phyloP scores from a whole-genome alignment of 2,797 vertebrate genomes.

The Graptemys geographica region DNA sequence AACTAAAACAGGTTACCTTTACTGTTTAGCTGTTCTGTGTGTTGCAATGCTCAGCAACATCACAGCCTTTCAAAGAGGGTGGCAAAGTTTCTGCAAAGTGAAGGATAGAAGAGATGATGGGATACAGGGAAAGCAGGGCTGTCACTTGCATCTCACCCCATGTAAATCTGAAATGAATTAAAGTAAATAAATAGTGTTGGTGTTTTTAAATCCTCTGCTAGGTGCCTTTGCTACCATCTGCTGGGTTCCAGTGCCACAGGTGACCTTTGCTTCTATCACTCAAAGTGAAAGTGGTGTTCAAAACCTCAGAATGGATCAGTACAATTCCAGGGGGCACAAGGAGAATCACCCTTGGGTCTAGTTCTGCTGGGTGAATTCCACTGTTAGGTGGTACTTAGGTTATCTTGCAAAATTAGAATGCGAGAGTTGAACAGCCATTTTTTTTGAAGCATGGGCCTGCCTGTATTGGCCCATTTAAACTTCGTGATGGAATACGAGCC shows the following conservation, averaged over 20 bases:
- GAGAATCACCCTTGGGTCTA: neutral
- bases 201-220: neutral
- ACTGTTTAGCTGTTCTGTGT: neutral
- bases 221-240: too few relatives aligned
- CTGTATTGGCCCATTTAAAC: rapidly evolving
- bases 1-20: neutral
- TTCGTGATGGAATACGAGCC: rapidly evolving
- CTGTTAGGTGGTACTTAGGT: neutral
- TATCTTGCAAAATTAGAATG: neutral
- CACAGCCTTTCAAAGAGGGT: rapidly evolving
- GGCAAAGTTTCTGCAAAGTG: neutral
- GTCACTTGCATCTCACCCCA: neutral
- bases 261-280: neutral
- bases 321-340: neutral
- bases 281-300: neutral
- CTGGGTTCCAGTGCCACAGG: too few relatives aligned
- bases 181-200: neutral
- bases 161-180: neutral
- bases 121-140: neutral
- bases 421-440: neutral
- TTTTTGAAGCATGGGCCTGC: neutral
- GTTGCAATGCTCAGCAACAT: neutral
- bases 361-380: neutral
- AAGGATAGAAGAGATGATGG: neutral
- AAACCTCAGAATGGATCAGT: neutral